Evolutionary conservation across 1,140 invertebrate species (phyloP), one percentile per base, ranked within the genome.

Genomic region (Drosophila guanche): DNA sequence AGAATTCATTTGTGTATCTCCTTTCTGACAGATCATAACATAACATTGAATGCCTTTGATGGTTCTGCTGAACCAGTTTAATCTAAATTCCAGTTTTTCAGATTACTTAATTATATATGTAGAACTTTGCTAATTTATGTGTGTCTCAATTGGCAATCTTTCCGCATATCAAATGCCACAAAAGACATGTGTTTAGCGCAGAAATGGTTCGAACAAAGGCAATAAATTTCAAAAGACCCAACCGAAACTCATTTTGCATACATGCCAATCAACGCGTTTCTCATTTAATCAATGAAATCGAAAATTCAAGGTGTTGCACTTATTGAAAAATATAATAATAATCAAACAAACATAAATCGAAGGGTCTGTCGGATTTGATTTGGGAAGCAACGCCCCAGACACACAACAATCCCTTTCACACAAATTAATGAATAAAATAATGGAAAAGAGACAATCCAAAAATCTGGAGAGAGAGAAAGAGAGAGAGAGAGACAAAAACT

Each of bases 101-200:
- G 46, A 83, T 81, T 62, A 53, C 79, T 83, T 74, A 69, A 83
- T 81, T 79, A 77, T 57, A 71, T 56, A 72, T 51, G 61, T 69
- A 65, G 71, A 70, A 75, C 45, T 54, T 46, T 22, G 20, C 23
- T 61, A 77, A 59, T 59, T 69, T 74, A 74, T 74, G 53, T 58
- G 71, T 50, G 42, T 54, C 54, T 22, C 56, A 76, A 76, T 76
- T 57, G 72, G 62, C 72, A 76, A 76, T 57, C 52, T 57, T 51
- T 78, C 57, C 60, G 56, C 60, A 67, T 84, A 66, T 51, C 62
- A 66, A 55, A 66, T 57, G 50, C 12, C 66, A 71, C 55, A 61
- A 72, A 71, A 72, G 57, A 72, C 50, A 72, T 72, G 48, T 72
- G 58, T 52, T 71, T 72, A 47, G 57, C 54, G 47, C 27, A 16